phyloP scores from a whole-genome alignment of 2,888 invertebrate species.

The Erebia palarica region DNA sequence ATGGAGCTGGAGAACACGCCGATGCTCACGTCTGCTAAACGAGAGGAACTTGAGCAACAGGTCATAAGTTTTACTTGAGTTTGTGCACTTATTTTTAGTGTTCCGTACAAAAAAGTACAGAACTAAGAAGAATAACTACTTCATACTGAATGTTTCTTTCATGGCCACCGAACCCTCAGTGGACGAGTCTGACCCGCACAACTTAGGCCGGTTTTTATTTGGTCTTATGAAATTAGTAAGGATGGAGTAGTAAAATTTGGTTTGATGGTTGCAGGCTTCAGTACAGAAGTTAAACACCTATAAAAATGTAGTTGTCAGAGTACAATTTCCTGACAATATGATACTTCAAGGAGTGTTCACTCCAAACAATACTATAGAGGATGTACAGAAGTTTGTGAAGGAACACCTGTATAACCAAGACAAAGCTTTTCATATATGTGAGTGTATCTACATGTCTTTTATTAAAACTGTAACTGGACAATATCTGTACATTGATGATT shows the following conservation, averaged over 20 bases:
- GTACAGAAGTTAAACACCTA: constrained; percentile 84
- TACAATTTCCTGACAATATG: constrained; percentile 93
- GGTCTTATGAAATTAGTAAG: no score
- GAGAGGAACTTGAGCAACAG: constrained; percentile 56
- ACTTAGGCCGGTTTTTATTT: no score
- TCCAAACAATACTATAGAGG: constrained; percentile 87
- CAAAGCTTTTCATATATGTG: constrained; percentile 90
- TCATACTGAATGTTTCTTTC: no score
- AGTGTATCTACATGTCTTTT: constrained; percentile 59
- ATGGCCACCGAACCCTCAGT: no score
- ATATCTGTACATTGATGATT: no score
- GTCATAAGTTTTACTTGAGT: constrained; percentile 43
- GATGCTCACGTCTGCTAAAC: constrained; percentile 82
- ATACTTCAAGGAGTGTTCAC: constrained; percentile 94
- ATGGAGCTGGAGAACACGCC: constrained; percentile 87
- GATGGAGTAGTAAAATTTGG: constrained; percentile 30
- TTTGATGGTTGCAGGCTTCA: constrained; percentile 51
- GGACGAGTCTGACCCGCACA: no score
- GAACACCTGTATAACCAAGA: constrained; percentile 85
- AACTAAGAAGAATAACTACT: no score
- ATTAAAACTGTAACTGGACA: no score
- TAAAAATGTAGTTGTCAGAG: constrained; percentile 89
- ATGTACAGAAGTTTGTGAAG: constrained; percentile 88
- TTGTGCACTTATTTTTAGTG: neutral
- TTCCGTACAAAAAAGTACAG: neutral